Evolutionary conservation across 2,888 invertebrate genomes (phyloP).

Genomic region (Athalia cordata): DNA sequence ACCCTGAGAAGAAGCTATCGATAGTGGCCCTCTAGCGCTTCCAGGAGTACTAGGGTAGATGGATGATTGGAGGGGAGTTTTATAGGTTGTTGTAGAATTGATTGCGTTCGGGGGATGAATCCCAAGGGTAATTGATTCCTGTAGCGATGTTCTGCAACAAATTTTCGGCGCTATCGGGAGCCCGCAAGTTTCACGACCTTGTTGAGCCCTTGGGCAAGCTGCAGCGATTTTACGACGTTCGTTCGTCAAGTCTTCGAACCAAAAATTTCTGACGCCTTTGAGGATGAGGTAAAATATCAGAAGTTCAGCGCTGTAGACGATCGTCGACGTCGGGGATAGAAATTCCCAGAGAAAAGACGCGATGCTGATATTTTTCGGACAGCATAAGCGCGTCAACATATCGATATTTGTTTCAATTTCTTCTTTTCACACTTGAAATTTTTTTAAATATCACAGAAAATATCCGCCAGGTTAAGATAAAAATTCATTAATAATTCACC

Average conservation of each 20-base stretch:
- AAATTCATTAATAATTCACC: not conserved
- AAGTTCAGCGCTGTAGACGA: constrained; percentile 54
- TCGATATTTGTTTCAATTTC: constrained; percentile 1
- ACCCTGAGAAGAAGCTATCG: constrained; percentile 25
- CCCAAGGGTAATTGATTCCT: not conserved
- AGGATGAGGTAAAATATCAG: constrained; percentile 56
- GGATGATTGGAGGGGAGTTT: constrained; percentile 11
- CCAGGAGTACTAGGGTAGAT: constrained; percentile 11
- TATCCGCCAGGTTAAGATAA: not conserved
- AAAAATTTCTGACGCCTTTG: constrained; percentile 57
- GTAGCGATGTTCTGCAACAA: constrained; percentile 24
- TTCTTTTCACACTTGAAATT: not conserved
- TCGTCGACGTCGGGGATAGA: constrained; percentile 53
- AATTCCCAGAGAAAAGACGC: constrained; percentile 51
- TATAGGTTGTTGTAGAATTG: not conserved
- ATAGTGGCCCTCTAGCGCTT: constrained; percentile 17
- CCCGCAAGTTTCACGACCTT: constrained; percentile 25
- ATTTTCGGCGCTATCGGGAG: constrained; percentile 35
- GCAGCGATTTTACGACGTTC: constrained; percentile 27
- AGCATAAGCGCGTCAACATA: constrained; percentile 51
- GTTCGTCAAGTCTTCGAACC: constrained; percentile 56
- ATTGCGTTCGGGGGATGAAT: not conserved
- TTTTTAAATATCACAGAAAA: too few relatives aligned
- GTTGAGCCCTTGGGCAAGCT: constrained; percentile 16
- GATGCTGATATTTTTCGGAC: constrained; percentile 26